Evolutionary conservation across 1,140 invertebrate species (phyloP), one percentile per base, ranked within the genome.

Genomic region (Rhagoletis zephyria): DNA sequence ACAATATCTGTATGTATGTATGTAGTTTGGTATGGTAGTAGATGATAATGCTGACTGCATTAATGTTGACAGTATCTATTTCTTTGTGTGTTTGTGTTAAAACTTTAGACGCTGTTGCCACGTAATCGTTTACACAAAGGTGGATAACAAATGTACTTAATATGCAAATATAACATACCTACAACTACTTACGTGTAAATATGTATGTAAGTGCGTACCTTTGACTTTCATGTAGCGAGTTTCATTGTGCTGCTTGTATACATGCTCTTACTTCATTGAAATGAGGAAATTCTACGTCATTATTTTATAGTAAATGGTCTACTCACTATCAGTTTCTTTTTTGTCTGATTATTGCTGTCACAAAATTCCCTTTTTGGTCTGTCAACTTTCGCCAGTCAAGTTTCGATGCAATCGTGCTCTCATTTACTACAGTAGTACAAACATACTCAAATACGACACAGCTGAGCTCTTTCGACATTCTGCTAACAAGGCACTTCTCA

Each of bases 101-200:
- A 30, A 40, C 10, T 12, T 12, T 30, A 30, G 40, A 7, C 14
- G 64, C 30, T 40, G 64, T 67, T 67, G 64, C 9, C 30, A 67
- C 64, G 64, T 67, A 67, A 42, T 40, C 64, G 64, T 67, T 67
- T 42, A 67, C 64, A 40, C 1, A 40, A 67, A 67, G 64, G 64
- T 42, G 64, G 12, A 42, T n/a, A 12, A 67, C 12, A 67, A 42
- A 30, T 67, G 7, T 40, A 14, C 64, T 40, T 10, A 40, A 42
- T 67, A 67, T 42, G 30, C 64, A 67, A 67, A 67, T 42, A 67
- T 42, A 30, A 30, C 30, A 30, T 0, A 30, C 30, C 0, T 30
- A 30, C 30, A 30, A 30, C 30, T 30, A 30, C 7, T 67, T 42
- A 40, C 51, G 2, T 10, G 5, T 10, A 56, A 56, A 2, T 4